Conservation (phyloP, 1,140 invertebrate species). For the Lasioglossum baleicum region DNA sequence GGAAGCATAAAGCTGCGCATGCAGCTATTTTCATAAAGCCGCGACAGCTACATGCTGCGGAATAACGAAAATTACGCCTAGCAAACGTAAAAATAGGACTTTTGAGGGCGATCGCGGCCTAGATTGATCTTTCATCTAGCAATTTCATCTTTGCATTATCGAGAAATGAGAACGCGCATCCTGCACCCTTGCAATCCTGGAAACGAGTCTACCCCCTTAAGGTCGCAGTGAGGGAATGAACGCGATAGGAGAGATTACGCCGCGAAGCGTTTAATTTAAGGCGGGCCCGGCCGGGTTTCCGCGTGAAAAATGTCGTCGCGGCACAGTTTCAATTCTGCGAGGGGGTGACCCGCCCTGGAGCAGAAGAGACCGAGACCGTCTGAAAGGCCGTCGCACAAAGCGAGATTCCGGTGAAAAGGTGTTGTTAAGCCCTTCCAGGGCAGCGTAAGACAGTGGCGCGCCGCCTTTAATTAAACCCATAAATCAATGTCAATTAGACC, state of each 20-base stretch:
- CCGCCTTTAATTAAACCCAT: constrained; percentile 78
- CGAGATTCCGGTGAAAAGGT: constrained; percentile 67
- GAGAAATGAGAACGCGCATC: too few relatives aligned
- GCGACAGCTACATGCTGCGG: too few relatives aligned
- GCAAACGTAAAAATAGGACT: too few relatives aligned
- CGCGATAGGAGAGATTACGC: background rate
- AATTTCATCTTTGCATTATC: too few relatives aligned
- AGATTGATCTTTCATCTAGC: too few relatives aligned
- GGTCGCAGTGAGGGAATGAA: background rate
- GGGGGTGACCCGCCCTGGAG: constrained; percentile 1
- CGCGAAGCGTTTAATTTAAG: constrained; percentile 43
- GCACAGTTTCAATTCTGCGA: constrained; percentile 38
- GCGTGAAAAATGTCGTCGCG: constrained; percentile 50
- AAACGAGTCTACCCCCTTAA: too few relatives aligned
- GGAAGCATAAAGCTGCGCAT: too few relatives aligned
- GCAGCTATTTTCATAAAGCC: too few relatives aligned
- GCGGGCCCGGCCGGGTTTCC: constrained; percentile 18
- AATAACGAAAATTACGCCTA: too few relatives aligned
- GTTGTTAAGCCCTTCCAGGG: constrained; percentile 67
- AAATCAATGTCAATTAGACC: constrained; percentile 79
- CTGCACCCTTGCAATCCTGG: too few relatives aligned
- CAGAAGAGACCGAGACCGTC: constrained; percentile 27
- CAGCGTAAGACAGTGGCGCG: constrained; percentile 71
- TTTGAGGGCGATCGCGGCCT: too few relatives aligned
- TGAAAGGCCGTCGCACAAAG: constrained; percentile 60